Evolutionary conservation across 1,140 invertebrate species (phyloP).

Genomic region (Saccostrea echinata): DNA sequence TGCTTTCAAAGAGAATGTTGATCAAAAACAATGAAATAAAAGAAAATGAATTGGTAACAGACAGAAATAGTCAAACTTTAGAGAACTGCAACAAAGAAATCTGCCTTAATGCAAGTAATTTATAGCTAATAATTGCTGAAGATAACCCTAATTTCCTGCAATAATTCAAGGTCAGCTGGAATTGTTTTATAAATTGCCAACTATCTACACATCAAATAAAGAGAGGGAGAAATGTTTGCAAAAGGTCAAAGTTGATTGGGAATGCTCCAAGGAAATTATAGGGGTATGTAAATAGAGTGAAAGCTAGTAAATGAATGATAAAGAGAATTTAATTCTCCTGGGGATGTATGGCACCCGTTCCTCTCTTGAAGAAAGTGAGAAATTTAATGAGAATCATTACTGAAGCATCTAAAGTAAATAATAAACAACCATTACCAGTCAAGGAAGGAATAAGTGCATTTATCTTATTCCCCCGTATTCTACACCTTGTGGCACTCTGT

Average conservation of each 20-base stretch:
- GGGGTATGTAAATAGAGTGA: constrained; percentile 4
- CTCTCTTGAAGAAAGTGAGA: background rate
- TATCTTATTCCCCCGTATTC: background rate
- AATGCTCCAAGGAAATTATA: constrained; percentile 5
- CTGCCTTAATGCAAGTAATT: background rate
- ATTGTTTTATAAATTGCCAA: constrained; percentile 22
- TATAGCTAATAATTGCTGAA: constrained; percentile 12
- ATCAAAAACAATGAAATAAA: background rate
- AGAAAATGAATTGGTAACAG: background rate
- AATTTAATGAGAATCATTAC: constrained; percentile 12
- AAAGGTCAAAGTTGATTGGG: background rate
- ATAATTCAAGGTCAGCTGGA: constrained; percentile 13
- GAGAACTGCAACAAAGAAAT: background rate
- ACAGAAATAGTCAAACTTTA: background rate
- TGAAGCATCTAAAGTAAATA: constrained; percentile 1
- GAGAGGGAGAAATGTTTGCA: background rate
- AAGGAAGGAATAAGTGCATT: background rate
- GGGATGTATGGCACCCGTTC: background rate
- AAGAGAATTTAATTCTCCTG: constrained; percentile 15
- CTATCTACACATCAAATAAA: constrained; percentile 29
- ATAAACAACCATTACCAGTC: background rate
- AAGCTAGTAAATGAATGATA: constrained; percentile 20
- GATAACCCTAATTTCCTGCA: constrained; percentile 28
- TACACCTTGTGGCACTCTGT: background rate
- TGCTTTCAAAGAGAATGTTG: background rate